phyloP scores from a whole-genome alignment of 2,797 vertebrate species.

The Bucorvus abyssinicus region DNA sequence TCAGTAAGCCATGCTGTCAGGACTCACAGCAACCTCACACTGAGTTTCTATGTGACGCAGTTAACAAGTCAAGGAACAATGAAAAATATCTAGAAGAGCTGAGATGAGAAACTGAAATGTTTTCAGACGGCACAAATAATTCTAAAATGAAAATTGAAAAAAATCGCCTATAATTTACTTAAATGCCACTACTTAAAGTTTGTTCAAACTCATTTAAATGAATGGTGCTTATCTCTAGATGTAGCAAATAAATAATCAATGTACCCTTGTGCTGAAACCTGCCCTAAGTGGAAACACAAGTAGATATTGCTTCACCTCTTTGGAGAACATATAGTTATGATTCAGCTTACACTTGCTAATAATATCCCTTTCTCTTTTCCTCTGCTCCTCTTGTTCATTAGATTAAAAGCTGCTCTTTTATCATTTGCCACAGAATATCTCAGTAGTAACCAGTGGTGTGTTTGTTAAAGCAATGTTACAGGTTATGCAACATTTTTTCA shows the following conservation, averaged over 20 bases:
- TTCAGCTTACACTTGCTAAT: conserved; percentile 43
- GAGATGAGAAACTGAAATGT: background rate
- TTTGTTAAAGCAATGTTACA: background rate
- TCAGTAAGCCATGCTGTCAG: background rate
- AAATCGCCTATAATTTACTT: background rate
- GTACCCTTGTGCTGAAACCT: background rate
- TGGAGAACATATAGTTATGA: conserved; percentile 11
- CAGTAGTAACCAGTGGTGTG: background rate
- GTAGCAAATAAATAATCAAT: conserved; percentile 20
- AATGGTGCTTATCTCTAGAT: background rate
- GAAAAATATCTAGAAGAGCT: background rate
- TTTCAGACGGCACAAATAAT: background rate
- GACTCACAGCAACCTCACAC: background rate
- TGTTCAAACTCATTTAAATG: background rate
- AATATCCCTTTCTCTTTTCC: background rate
- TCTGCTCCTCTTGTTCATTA: background rate
- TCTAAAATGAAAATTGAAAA: background rate
- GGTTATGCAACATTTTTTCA: background rate
- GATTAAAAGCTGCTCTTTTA: background rate
- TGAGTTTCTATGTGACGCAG: background rate
- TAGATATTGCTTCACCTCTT: conserved; percentile 12
- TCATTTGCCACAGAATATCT: background rate
- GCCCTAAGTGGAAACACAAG: conserved; percentile 11
- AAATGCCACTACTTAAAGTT: background rate
- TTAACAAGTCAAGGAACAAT: background rate